phyloP scores from a whole-genome alignment of 2,113 vertebrate genomes.

The Gorsachius goisagi region DNA sequence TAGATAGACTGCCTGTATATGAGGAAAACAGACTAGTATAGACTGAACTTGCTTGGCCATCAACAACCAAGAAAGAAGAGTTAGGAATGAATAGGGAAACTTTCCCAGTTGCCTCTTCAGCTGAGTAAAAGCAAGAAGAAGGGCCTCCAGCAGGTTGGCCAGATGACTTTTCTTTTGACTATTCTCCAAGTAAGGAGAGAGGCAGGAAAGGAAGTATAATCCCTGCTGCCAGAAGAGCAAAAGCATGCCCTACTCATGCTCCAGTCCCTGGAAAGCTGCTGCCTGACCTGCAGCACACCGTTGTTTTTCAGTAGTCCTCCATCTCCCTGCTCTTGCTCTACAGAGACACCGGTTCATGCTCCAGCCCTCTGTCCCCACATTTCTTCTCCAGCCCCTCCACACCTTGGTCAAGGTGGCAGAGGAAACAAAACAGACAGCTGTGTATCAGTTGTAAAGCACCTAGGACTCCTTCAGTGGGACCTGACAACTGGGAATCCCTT shows the following conservation, averaged over 20 bases:
- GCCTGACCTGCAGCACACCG: neutral
- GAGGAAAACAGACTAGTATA: neutral
- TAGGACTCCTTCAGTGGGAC: neutral
- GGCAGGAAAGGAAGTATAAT: neutral
- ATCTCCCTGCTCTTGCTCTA: neutral
- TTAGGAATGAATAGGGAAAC: neutral
- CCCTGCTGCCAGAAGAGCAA: neutral
- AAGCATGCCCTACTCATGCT: neutral
- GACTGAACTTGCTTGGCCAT: neutral
- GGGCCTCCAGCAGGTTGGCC: neutral
- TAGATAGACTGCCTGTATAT: neutral
- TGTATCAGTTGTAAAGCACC: neutral
- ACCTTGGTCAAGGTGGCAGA: neutral
- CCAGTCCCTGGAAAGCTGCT: neutral
- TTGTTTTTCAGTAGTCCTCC: neutral
- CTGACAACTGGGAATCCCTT: neutral
- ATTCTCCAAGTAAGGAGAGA: neutral
- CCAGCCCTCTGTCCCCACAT: neutral
- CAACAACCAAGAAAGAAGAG: neutral
- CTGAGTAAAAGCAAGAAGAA: neutral
- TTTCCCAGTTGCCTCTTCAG: neutral
- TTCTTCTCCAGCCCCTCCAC: neutral
- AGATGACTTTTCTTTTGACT: neutral
- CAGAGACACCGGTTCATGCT: neutral
- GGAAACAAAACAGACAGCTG: fast-evolving